Conservation (phyloP, 2,113 vertebrate species). For the Odontophorus gujanensis region DNA sequence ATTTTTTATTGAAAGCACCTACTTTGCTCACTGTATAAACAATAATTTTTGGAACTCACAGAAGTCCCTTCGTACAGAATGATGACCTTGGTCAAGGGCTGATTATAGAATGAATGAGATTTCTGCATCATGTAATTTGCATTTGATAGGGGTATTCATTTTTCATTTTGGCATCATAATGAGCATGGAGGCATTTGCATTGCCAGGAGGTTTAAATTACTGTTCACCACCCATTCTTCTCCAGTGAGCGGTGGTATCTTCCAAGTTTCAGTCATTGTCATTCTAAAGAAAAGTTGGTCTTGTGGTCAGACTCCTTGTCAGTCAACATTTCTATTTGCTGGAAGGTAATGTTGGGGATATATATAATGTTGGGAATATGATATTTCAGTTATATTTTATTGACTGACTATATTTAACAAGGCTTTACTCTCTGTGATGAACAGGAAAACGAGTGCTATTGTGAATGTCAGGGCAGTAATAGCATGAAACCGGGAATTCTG, state of each 20-base stretch:
- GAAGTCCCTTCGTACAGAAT: neutral
- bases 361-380: neutral
- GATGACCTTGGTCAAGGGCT: conserved; percentile 27
- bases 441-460: neutral
- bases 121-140: conserved; percentile 59
- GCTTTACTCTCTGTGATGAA: conserved; percentile 4
- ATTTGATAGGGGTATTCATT: conserved; percentile 53
- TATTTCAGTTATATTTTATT: conserved; percentile 37
- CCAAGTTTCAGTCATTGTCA: conserved; percentile 15
- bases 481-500: neutral
- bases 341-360: conserved; percentile 6
- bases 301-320: conserved; percentile 58
- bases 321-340: conserved; percentile 21
- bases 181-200: conserved; percentile 35
- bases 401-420: conserved; percentile 31
- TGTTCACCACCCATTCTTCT: conserved; percentile 27
- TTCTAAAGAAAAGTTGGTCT: conserved; percentile 12
- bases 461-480: neutral
- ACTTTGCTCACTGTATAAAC: conserved; percentile 37
- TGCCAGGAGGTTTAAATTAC: conserved; percentile 50
- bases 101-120: conserved; percentile 56
- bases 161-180: conserved; percentile 60
- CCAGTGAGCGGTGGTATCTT: neutral
- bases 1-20: conserved; percentile 50
- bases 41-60: conserved; percentile 38